phyloP scores from a whole-genome alignment of 2,113 vertebrate genomes.

The Sorex fumeus region DNA sequence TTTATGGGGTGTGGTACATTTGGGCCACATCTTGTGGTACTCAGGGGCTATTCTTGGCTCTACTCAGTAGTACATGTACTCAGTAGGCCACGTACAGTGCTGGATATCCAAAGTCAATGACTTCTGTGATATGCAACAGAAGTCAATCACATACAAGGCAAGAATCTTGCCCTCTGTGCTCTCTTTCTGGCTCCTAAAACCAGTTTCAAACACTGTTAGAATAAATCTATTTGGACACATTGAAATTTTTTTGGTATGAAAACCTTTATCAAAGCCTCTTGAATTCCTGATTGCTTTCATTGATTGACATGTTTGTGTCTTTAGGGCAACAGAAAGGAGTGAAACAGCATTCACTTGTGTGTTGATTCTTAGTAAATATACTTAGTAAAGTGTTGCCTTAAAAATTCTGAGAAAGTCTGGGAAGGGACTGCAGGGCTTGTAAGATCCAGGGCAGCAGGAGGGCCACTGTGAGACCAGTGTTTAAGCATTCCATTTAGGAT shows the following conservation, averaged over 20 bases:
- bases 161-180: no score
- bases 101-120: no score
- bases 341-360: neutral
- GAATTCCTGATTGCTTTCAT: neutral
- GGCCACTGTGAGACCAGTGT: neutral
- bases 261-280: neutral
- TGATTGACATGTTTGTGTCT: neutral
- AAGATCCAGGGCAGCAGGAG: neutral
- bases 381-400: neutral
- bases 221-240: constrained; percentile 11
- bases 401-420: neutral
- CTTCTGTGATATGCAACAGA: no score
- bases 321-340: constrained; percentile 4
- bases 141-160: no score
- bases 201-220: neutral
- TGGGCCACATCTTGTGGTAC: no score
- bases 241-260: constrained; percentile 16
- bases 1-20: no score
- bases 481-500: neutral
- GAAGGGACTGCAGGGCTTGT: neutral
- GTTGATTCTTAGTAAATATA: neutral
- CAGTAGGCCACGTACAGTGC: no score
- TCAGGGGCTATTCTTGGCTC: no score
- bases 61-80: no score
- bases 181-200: no score